Base-by-base conservation (phyloP, 2,888 invertebrate genomes). In the Ctenicera cuprea region DNA sequence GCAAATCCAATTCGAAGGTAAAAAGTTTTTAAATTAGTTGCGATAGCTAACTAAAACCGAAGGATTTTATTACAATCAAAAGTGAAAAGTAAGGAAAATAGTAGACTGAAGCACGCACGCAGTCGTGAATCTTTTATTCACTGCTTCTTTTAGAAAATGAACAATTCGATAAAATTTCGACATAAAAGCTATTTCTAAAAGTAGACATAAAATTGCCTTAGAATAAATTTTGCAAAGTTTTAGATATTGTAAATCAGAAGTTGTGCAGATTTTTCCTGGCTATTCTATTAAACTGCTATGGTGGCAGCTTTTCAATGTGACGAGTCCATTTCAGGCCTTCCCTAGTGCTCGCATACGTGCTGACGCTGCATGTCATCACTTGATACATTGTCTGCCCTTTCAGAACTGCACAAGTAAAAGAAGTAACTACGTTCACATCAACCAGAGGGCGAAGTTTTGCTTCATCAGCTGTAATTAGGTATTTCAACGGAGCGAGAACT, bases 301-400 rank as follows among this genome's bases (percentile, higher is more conserved):
- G 26, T 61, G 66, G 65, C 71, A 66, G 61, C 66, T 71, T 69
- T 30, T 52, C 22, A 48, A 20, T 26, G 48, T 71, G 61, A 66
- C 71, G 59, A 61, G 66, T 64, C 62, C 65, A 71, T 66, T 71
- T 61, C 50, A 41, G 52, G 59, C 48, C 33, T 30, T 48, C 43
- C 69, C 59, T 48, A 48, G 61, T 20, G 48, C 14, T 69, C 41
- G 37, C 41, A 57, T 59, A 69, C 57, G 73, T 69, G 73, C 73
- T 73, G 73, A 73, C 73, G 69, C 26, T 16, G 73, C 73, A 64
- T 30, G 73, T 73, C 73, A 73, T 73, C 64, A 30, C 73, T 57
- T 73, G 73, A 73, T 73, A 73, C 73, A 73, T 73, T 73, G 73
- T 73, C 69, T 59, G 43, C 43, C 48, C 48, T 67, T 73, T 73